Evolutionary conservation across 2,888 invertebrate genomes (phyloP).

Genomic region (Netelia virgata): DNA sequence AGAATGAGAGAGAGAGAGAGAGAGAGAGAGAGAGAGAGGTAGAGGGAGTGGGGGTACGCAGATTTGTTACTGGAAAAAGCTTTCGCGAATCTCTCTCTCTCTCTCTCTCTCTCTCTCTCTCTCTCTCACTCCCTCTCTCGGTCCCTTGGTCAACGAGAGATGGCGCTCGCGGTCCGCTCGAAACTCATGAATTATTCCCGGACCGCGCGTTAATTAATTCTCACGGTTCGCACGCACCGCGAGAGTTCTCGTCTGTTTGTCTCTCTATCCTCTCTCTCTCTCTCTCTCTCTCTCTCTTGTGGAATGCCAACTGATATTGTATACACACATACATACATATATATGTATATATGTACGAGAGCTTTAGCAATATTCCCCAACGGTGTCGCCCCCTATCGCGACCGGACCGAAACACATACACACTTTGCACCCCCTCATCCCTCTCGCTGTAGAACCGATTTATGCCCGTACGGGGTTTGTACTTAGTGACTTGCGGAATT

Average conservation of each 20-base stretch:
- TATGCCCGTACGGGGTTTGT: conserved; percentile 45
- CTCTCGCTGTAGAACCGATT: conserved; percentile 48
- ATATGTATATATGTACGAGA: no score
- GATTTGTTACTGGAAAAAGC: conserved; percentile 56
- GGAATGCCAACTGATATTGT: no score
- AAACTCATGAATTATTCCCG: conserved; percentile 69
- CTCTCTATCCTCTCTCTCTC: no score
- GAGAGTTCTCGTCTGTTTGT: conserved; percentile 3
- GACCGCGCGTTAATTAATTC: conserved; percentile 69
- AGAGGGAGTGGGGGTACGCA: conserved; percentile 1
- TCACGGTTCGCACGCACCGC: conserved; percentile 68
- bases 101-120: conserved; percentile 14
- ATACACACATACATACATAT: no score
- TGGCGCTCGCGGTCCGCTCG: conserved; percentile 30
- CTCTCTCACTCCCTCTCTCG: conserved; percentile 25
- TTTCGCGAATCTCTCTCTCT: conserved; percentile 24
- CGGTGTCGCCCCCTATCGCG: no score
- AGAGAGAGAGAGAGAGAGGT: not conserved
- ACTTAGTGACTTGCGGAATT: conserved; percentile 64
- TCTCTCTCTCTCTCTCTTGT: no score
- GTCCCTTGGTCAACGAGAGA: conserved; percentile 12
- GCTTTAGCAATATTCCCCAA: no score
- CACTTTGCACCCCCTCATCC: conserved; percentile 15
- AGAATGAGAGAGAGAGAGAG: not conserved
- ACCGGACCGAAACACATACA: no score